Conservation (phyloP, 2,888 invertebrate genomes). For the Thyatira batis region DNA sequence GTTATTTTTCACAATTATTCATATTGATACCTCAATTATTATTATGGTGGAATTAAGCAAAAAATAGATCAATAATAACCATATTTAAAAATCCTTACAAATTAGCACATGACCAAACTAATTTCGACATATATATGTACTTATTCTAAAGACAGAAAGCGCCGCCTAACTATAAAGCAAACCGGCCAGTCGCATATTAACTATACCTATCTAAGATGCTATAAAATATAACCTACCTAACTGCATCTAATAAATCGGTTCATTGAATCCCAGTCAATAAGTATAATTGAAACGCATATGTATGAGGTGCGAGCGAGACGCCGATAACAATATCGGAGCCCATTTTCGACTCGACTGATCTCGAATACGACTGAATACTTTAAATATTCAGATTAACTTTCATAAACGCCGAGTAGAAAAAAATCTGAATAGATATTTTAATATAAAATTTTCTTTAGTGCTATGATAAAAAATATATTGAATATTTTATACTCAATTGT, state of each 20-base stretch:
- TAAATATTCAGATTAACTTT: slow-evolving; percentile 1
- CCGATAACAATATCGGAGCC: slow-evolving; percentile 6
- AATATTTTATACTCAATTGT: neutral
- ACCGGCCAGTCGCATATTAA: no score
- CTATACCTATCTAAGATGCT: no score
- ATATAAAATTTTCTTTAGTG: neutral
- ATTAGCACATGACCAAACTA: no score
- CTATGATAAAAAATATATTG: neutral
- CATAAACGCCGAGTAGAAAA: neutral
- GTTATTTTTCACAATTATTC: no score
- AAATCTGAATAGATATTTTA: neutral
- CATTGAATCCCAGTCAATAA: slow-evolving; percentile 3
- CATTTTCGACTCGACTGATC: slow-evolving; percentile 8
- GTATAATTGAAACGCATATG: neutral
- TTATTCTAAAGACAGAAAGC: no score
- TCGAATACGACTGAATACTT: slow-evolving; percentile 3
- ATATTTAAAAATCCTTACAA: no score
- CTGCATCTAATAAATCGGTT: slow-evolving; percentile 8
- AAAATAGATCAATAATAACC: no score
- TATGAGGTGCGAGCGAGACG: slow-evolving; percentile 5
- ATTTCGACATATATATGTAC: no score
- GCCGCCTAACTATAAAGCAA: no score
- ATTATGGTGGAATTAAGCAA: no score
- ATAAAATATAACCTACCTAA: slow-evolving; percentile 7
- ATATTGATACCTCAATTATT: no score